Percentiles rank a stretch among this genome's conserved stretches.
phyloP scores from a whole-genome alignment of 2,797 vertebrate species.

The Paguma larvata region DNA sequence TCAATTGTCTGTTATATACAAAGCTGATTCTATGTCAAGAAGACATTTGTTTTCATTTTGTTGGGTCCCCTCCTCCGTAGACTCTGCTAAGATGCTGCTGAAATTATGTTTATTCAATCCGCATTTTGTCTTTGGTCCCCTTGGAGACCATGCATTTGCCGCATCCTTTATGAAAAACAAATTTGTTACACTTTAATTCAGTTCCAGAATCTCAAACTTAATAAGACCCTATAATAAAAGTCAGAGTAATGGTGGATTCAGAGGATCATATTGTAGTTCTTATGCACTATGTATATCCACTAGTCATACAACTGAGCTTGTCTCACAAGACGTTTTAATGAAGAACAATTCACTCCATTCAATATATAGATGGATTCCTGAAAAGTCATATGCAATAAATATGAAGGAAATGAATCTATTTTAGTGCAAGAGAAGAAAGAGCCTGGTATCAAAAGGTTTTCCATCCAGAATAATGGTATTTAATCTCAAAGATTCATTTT shows the following conservation, averaged over 20 bases:
- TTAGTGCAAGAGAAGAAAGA: slow-evolving; percentile 42
- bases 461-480: slow-evolving; percentile 9
- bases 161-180: slow-evolving; percentile 47
- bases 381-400: not conserved
- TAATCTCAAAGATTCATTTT: slow-evolving; percentile 57
- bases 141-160: slow-evolving; percentile 8
- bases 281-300: not conserved
- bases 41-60: slow-evolving; percentile 67
- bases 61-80: not conserved
- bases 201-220: slow-evolving; percentile 46
- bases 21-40: slow-evolving; percentile 50
- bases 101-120: slow-evolving; percentile 63
- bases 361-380: not conserved
- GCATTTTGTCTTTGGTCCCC: not conserved
- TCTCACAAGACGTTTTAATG: not conserved
- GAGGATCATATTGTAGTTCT: not conserved
- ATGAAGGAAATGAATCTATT: slow-evolving; percentile 41
- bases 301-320: not conserved
- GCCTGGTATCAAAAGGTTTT: not conserved
- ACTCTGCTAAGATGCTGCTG: slow-evolving; percentile 31
- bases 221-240: slow-evolving; percentile 3
- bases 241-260: slow-evolving; percentile 10
- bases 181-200: slow-evolving; percentile 46
- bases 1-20: slow-evolving; percentile 17
- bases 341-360: slow-evolving; percentile 23